Evolutionary conservation across 2,888 invertebrate species (phyloP), one percentile per base, ranked within the genome.

Genomic region (Ferrisia virgata): DNA sequence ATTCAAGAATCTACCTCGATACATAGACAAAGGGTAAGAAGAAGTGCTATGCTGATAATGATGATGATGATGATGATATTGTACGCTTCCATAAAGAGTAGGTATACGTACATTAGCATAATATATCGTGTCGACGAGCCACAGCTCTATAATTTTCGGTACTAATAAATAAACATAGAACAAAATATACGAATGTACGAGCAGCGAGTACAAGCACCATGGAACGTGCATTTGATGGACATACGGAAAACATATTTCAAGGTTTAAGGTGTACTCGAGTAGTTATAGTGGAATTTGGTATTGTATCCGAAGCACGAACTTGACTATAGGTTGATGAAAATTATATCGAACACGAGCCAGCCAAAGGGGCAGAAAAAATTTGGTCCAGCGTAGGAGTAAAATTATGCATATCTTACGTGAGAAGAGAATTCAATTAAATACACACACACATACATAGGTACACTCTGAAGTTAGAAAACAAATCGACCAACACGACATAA

Each of bases 261-360:
- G 72, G 72, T 72, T 33, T 69, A 72, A 33, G 72, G 58, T 64
- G 58, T 64, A 64, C 58, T n/a, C n/a, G n/a, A n/a, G n/a, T n/a
- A n/a, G n/a, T n/a, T n/a, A n/a, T n/a, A n/a, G n/a, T 11, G 58
- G 58, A 64, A 64, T 64, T 64, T 28, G 25, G 58, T 18, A 47
- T 47, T 47, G 58, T 64, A 64, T 28, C 25, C 25, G 28, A 64
- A 22, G 58, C 58, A 25, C 58, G 25, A 64, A 28, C 58, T 25
- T 39, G 6, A 8, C 39, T 5, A 39, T 8, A 11, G 6, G 39
- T 8, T 39, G 11, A 5, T 11, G n/a, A 28, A 64, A 53, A 53
- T 53, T 69, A 36, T 33, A 33, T 25, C 5, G n/a, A 2, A 18
- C 33, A 31, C 22, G 69, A 69, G 28, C 5, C 1, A n/a, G 33